Evolutionary conservation across 2,113 vertebrate genomes (phyloP), one percentile per base, ranked within the genome.

Genomic region (Menidia beryllina): DNA sequence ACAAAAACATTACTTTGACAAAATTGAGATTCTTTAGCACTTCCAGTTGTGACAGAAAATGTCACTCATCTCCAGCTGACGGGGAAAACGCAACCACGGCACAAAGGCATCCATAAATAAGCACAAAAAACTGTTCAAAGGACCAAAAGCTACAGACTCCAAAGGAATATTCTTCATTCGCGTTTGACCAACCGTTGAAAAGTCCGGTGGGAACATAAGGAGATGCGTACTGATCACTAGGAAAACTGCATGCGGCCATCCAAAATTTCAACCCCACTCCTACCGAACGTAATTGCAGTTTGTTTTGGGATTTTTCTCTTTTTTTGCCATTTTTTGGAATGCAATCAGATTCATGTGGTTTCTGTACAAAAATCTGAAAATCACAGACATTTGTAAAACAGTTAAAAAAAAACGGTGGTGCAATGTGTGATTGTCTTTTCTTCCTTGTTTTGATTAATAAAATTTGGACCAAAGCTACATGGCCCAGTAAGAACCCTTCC

Each of bases 11-110:
- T 27, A 27, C 43, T 41, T 36, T 59, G 34, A 74, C 54, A 84
- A 73, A 67, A 27, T 4, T 79, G 79, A 91, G 80, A 86, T 79
- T 53, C n/a, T 73, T 75, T 57, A 59, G 62, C 59, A 76, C 75
- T 93, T 93, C 93, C 93, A 93, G 93, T 94, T 91, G 75, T 72
- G 55, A 69, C 68, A 39, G 39, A 23, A 15, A 39, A n/a, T 3
- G 8, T 21, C 20, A 50, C 58, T 43, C 20, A 19, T 65, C 23
- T 30, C 27, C 54, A 69, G 51, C 66, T 58, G 51, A 65, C 9
- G 24, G 38, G 56, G 23, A 34, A 21, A 12, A 66, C 65, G 50
- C 73, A 71, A 84, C 74, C 88, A 79, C 77, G 69, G 74, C 80
- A 86, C 69, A 84, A 77, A 75, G 69, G 85, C 13, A 81, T 51